Percentiles rank a stretch among this genome's conserved stretches.
These are phyloP conservation scores for Neosalanx taihuensis DNA, from an alignment of 2,797 vertebrate genomes.

Conservation along the genomic window DNA sequence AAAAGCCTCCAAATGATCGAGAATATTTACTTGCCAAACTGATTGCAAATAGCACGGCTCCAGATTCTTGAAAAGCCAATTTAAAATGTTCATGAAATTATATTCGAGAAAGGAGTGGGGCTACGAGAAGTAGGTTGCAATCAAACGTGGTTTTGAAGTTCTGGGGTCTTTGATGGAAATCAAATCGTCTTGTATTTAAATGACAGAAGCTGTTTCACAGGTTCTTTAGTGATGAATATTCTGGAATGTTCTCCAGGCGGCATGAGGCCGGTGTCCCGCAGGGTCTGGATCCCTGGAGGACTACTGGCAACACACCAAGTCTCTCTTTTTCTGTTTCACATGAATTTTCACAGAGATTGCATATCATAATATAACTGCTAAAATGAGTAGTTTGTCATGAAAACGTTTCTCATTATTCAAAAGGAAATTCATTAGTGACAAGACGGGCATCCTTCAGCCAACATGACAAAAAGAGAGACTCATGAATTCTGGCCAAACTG, in stretches of 20 bases:
- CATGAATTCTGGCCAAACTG: not conserved
- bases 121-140: not conserved
- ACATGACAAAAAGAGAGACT: not conserved
- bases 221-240: constrained; percentile 13
- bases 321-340: not conserved
- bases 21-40: too few relatives aligned
- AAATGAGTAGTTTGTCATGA: not conserved
- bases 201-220: not conserved
- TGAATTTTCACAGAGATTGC: not conserved
- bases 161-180: not conserved
- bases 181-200: not conserved
- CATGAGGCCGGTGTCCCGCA: constrained; percentile 11
- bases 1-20: not conserved
- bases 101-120: not conserved
- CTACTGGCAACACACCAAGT: not conserved
- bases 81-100: not conserved
- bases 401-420: not conserved
- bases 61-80: not conserved
- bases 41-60: too few relatives aligned
- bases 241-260: constrained; percentile 15
- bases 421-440: not conserved
- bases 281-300: not conserved
- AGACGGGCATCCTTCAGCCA: not conserved
- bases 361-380: not conserved
- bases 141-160: not conserved